Base-by-base conservation (phyloP, 1,140 invertebrate species). In the Monochamus saltuarius region DNA sequence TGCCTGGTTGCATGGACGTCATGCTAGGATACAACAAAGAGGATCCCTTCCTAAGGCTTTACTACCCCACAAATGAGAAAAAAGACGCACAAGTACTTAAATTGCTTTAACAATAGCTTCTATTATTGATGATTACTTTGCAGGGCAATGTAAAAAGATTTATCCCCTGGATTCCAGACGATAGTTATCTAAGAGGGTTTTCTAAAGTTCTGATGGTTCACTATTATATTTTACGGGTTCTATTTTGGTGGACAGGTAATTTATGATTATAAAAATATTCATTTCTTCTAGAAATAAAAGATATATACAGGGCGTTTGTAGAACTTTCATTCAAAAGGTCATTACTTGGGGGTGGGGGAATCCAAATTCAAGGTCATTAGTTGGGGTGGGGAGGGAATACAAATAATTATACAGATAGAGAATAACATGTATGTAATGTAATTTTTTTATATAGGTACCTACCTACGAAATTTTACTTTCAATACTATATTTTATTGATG, bases 101-200 rank as follows among this genome's bases (percentile, higher is more conserved):
- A 49, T 49, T 38, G 22, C 29, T 37, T 39, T 16, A 34, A 35
- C 46, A 8, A 46, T 47, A 17, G 2, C 22, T 54, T 13, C 13
- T 54, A 34, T 39, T 2, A 9, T 35, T 13, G 4, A 10, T 22
- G 7, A n/a, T 29, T 29, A 17, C 17, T 36, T 64, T 58, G 22
- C 37, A 67, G 65, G 29, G 38, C n/a, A 63, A 66, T 29, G 56
- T 29, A 35, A 34, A 50, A 39, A 61, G 40, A 69, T 86, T 82
- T 81, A 77, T 83, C 8, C 71, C 78, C 1, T 87, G 85, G 85
- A 72, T 84, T 38, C 81, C 83, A 34, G 73, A 83, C 66, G 75
- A 79, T 59, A 78, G 79, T 52, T 86, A 86, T 68, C 64, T 81
- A 6, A 62, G 78, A 59, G 85, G 84, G 1, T 81, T 84, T 64